Base-by-base conservation (phyloP, 2,113 vertebrate species). In the Tetrax tetrax region DNA sequence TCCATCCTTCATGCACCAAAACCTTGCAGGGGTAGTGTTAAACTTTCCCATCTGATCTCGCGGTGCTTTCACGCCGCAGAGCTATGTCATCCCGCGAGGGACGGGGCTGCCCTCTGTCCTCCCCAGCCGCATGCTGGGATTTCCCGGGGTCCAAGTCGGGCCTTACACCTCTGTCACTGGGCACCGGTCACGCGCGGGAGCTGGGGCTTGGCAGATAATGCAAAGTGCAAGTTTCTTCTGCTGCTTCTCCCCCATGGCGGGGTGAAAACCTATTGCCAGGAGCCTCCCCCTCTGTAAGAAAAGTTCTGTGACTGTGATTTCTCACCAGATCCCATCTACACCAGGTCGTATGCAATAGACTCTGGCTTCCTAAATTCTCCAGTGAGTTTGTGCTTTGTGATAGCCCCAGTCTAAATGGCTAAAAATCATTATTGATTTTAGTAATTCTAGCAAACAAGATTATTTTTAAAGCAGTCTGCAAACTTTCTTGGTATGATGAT, bases 1-100 rank as follows among this genome's bases (percentile, higher is more conserved):
- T n/a, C 68, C 83, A 68, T 87, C 47, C 72, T 76, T 86, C 90
- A n/a, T 61, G 61, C 87, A 97, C 48, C 77, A 83, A 93, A 96
- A 93, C 93, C 90, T 91, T 82, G 83, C 70, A 59, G 75, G 89
- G 63, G 37, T 31, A 23, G 60, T 11, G 43, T 95, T 96, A 96
- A 97, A 89, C 60, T 90, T 84, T 97, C 91, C 95, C 90, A 89
- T 95, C 94, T 96, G 95, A 75, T 88, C 53, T 47, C 75, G 13
- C 1, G 19, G 43, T 80, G 80, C 41, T 65, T 38, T 86, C 56
- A 9, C 41, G 2, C 35, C 7, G 54, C 51, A 14, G n/a, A 41
- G 69, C 64, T 4, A 6, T 92, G 88, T 68, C 72, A n/a, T 47
- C 64, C 56, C 3, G 2, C 2, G 2, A 43, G 83, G 72, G 59